A percentile compares a stretch with the other conserved stretches of the same genome.
phyloP scores from a whole-genome alignment of 2,113 vertebrate species.

The Cebidichthys violaceus region DNA sequence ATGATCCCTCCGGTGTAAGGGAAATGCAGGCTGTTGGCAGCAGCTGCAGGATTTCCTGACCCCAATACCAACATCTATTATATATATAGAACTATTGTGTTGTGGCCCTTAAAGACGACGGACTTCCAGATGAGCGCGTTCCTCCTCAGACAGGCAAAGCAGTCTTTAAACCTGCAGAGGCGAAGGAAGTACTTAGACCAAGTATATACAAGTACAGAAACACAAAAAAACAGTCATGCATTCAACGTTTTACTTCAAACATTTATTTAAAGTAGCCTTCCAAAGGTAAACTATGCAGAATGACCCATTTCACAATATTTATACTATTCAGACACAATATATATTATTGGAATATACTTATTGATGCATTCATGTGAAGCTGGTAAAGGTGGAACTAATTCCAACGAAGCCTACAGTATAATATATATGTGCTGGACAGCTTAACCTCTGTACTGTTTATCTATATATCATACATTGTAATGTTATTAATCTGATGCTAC shows the following conservation, averaged over 20 bases:
- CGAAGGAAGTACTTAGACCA: background rate
- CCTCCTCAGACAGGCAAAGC: background rate
- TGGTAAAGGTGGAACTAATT: background rate
- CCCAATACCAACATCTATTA: background rate
- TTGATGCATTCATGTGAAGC: background rate
- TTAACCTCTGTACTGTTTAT: background rate
- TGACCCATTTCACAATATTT: background rate
- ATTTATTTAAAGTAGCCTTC: background rate
- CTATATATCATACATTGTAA: background rate
- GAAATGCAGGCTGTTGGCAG: background rate
- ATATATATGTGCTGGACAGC: background rate
- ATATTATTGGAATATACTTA: background rate
- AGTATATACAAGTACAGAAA: background rate
- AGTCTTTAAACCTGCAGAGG: background rate
- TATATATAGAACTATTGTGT: slow-evolving; percentile 50
- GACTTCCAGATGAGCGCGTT: background rate
- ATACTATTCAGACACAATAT: background rate
- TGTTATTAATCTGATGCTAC: background rate
- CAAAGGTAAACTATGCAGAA: background rate
- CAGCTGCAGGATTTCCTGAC: slow-evolving; percentile 51
- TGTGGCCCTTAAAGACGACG: background rate
- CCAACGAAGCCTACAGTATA: background rate
- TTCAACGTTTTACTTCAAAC: background rate
- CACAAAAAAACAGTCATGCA: background rate
- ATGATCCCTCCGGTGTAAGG: background rate